These are phyloP conservation scores for Misgurnus mizolepis DNA, from an alignment of 2,113 vertebrate genomes.

Conservation along the genomic window DNA sequence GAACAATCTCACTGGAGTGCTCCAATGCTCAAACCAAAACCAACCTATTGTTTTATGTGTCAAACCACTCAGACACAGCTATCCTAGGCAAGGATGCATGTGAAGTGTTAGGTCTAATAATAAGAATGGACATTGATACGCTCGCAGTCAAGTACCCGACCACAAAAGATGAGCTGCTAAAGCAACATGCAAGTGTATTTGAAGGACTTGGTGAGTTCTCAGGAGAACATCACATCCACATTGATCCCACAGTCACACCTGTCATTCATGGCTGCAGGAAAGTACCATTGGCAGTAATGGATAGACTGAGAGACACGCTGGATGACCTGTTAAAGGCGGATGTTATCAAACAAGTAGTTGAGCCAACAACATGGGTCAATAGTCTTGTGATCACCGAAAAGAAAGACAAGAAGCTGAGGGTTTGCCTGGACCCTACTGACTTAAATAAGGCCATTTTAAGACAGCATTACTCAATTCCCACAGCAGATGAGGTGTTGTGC, in stretches of 20 bases:
- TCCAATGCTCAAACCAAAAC: no score
- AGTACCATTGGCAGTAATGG: slow-evolving; percentile 8
- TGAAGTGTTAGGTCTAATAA: no score
- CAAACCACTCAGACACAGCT: no score
- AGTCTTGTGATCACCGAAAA: neutral
- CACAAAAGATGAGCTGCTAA: slow-evolving; percentile 3
- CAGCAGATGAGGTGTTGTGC: neutral
- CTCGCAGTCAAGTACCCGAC: neutral
- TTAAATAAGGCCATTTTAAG: no score
- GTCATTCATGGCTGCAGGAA: slow-evolving; percentile 39
- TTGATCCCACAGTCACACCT: slow-evolving; percentile 12
- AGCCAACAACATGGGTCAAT: neutral
- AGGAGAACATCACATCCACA: slow-evolving; percentile 18
- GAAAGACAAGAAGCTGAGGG: neutral
- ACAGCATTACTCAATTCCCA: no score
- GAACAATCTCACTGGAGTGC: no score
- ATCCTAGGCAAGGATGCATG: no score
- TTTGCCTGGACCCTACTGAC: no score
- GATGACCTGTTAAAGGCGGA: slow-evolving; percentile 3
- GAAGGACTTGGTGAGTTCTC: slow-evolving; percentile 22
- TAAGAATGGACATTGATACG: no score
- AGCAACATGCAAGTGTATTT: slow-evolving; percentile 21
- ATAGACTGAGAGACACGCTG: slow-evolving; percentile 1
- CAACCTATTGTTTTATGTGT: no score
- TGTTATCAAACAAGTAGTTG: slow-evolving; percentile 1